These are phyloP conservation scores for Xyliphius kryptos DNA, from an alignment of 2,113 vertebrate genomes.

Conservation along the genomic window DNA sequence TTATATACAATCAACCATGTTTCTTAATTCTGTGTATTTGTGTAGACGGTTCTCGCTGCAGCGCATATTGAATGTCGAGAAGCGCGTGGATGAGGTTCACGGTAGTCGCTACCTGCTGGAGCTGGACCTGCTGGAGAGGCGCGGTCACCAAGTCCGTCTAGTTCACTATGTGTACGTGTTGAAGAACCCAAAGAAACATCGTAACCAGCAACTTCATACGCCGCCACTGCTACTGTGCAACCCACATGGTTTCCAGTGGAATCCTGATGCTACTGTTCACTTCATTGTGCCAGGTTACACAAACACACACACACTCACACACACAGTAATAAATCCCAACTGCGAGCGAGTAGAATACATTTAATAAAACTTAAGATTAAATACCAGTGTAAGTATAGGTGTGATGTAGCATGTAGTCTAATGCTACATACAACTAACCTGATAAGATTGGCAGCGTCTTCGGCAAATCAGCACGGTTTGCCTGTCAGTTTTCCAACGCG, in stretches of 20 bases:
- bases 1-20: no score
- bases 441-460: no score
- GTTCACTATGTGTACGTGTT: slow-evolving; percentile 74
- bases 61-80: slow-evolving; percentile 79
- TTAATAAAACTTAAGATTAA: no score
- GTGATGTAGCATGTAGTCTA: no score
- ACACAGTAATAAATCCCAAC: background rate
- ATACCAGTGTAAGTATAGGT: no score
- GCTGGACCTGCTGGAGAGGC: slow-evolving; percentile 71
- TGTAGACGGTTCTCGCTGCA: slow-evolving; percentile 72
- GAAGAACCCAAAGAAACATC: background rate
- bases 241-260: slow-evolving; percentile 81
- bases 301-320: slow-evolving; percentile 16
- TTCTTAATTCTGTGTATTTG: background rate
- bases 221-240: slow-evolving; percentile 68
- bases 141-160: slow-evolving; percentile 62
- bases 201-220: background rate
- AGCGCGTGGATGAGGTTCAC: slow-evolving; percentile 65
- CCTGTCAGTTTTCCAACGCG: no score
- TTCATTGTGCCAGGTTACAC: slow-evolving; percentile 80
- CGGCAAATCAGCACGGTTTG: no score
- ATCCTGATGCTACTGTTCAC: slow-evolving; percentile 73
- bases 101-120: slow-evolving; percentile 87
- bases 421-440: no score
- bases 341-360: no score